These are phyloP conservation scores for Polypedilum vanderplanki DNA, from an alignment of 1,140 invertebrate species.

Conservation along the genomic window DNA sequence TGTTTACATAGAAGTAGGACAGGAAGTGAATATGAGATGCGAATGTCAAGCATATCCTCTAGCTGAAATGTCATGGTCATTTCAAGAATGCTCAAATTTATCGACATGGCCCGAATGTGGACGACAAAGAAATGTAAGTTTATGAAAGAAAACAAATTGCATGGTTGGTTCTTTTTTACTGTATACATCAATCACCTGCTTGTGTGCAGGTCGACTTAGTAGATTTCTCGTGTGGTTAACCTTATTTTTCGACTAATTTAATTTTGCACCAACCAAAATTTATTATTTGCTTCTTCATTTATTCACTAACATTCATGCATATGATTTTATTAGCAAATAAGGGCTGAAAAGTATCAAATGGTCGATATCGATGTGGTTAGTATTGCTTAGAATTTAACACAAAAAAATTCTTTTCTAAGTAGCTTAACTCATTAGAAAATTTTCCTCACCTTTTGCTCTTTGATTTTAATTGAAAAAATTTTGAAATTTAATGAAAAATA, in stretches of 20 bases:
- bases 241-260: too few relatives aligned
- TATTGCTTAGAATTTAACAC: neutral
- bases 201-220: too few relatives aligned
- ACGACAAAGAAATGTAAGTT: slow-evolving; percentile 29
- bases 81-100: slow-evolving; percentile 39
- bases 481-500: too few relatives aligned
- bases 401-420: neutral
- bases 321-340: slow-evolving; percentile 27
- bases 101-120: slow-evolving; percentile 37
- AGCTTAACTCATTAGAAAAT: neutral
- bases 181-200: too few relatives aligned
- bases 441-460: too few relatives aligned
- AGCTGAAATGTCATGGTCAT: slow-evolving; percentile 47
- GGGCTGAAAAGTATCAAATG: neutral
- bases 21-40: slow-evolving; percentile 43
- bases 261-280: too few relatives aligned
- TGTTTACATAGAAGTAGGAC: slow-evolving; percentile 43
- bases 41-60: slow-evolving; percentile 44
- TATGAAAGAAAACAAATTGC: too few relatives aligned
- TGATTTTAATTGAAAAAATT: neutral
- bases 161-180: too few relatives aligned
- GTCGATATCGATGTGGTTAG: neutral
- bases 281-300: slow-evolving; percentile 23
- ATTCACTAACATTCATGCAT: slow-evolving; percentile 10
- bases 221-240: too few relatives aligned